These are phyloP conservation scores for Clamator glandarius DNA, from an alignment of 2,797 vertebrate genomes.

Conservation along the genomic window DNA sequence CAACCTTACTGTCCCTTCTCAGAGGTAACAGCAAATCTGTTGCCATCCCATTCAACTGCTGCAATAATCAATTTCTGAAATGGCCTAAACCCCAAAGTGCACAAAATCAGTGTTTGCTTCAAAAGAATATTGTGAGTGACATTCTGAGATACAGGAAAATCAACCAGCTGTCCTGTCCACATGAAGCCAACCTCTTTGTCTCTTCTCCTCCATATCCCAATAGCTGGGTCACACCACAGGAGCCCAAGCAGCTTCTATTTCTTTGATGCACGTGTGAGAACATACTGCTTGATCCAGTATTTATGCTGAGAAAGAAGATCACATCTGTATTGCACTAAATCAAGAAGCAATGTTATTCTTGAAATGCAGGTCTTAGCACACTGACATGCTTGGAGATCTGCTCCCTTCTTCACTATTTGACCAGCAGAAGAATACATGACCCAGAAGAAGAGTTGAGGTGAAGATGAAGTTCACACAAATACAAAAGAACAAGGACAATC, in stretches of 20 bases:
- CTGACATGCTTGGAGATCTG: background rate
- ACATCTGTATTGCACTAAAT: background rate
- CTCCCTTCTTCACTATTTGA: background rate
- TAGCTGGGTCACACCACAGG: background rate
- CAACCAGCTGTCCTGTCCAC: background rate
- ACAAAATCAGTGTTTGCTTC: background rate
- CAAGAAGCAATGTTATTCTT: background rate
- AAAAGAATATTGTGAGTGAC: background rate
- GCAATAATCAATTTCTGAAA: background rate
- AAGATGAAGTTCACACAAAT: background rate
- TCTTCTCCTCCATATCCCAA: background rate
- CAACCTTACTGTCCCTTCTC: background rate
- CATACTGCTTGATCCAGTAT: background rate
- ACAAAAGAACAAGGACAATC: background rate
- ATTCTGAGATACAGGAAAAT: background rate
- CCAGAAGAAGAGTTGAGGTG: background rate
- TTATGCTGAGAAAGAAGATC: background rate
- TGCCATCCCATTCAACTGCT: background rate
- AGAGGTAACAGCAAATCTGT: background rate
- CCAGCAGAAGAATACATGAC: background rate
- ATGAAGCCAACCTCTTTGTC: background rate
- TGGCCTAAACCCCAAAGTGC: background rate
- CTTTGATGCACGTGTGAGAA: background rate
- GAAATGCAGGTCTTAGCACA: background rate
- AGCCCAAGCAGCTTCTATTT: background rate